Conservation (phyloP, 2,797 vertebrate species). For the Pagetopsis macropterus region DNA sequence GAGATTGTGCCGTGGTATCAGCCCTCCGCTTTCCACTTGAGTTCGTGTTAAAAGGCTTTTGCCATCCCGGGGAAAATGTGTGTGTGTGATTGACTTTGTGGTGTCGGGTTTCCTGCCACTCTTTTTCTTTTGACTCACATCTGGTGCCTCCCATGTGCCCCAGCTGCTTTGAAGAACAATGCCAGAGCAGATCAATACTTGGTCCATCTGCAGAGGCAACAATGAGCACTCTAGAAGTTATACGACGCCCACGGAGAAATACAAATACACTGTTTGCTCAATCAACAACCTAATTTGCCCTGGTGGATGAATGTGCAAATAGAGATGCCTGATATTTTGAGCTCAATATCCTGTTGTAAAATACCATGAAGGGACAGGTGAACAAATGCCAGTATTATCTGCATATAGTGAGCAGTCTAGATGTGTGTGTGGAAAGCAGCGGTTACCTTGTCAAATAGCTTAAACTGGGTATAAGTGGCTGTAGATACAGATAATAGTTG, state of each 20-base stretch:
- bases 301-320: constrained; percentile 27
- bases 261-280: constrained; percentile 53
- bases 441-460: not conserved
- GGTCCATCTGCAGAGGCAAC: constrained; percentile 56
- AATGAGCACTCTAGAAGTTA: constrained; percentile 52
- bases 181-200: constrained; percentile 57
- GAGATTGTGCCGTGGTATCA: not conserved
- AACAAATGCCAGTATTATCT: constrained; percentile 3
- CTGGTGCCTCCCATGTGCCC: constrained; percentile 46
- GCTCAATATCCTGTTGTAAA: constrained; percentile 7
- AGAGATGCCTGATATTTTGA: constrained; percentile 29
- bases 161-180: constrained; percentile 63
- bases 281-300: constrained; percentile 42
- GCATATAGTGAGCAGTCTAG: not conserved
- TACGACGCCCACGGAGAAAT: constrained; percentile 36
- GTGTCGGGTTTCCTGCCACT: constrained; percentile 54
- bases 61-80: constrained; percentile 34
- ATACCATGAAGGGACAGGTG: constrained; percentile 11
- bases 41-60: constrained; percentile 44
- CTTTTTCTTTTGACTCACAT: constrained; percentile 40
- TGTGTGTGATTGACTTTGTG: constrained; percentile 58
- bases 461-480: not conserved
- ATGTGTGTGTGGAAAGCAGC: not conserved
- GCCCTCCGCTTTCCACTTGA: constrained; percentile 19
- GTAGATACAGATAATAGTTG: not conserved